Base-by-base conservation (phyloP, 2,113 vertebrate species). In the Malurus elegans region DNA sequence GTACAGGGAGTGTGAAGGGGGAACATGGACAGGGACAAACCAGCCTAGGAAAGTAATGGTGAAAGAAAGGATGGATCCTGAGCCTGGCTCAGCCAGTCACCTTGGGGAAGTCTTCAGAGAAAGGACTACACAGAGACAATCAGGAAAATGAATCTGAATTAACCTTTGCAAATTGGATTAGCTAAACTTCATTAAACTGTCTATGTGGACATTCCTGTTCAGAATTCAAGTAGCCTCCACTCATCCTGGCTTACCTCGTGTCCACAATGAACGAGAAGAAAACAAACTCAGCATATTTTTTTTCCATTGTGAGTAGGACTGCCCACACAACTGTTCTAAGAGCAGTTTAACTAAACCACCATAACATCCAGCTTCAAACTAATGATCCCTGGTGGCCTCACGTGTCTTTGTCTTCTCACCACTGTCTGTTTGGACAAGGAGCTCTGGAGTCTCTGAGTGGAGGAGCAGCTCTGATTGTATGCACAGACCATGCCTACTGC, bases 141-240 rank as follows among this genome's bases (percentile, higher is more conserved):
- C 94, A 80, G 72, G 88, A 86, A 88, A 95, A 93, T 76, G 62
- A 86, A 94, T 95, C 96, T 88, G 90, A 95, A 97, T 93, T 95
- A 94, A 95, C 95, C 93, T 95, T 96, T 88, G 79, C 92, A 92
- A 93, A 97, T 88, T 95, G 86, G 72, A 95, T 96, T 93, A 95
- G 90, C 71, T 83, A 95, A 97, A 93, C 92, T 95, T 93, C 95
- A 96, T 96, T 93, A 94, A 93, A 96, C 38, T 82, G 76, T 38
- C 73, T 90, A 18, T 94, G 86, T 96, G 95, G 92, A 83, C 91
- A 93, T 88, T 88, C 54, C 92, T 88, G 75, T 76, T 86, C 95
- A 86, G 96, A 93, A 94, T 93, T 92, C 90, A 92, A 93, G 96
- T 4, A 90, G 75, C 25, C 45, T 88, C 48, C 79, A 28, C 75